A percentile compares a stretch with the other conserved stretches of the same genome.
Evolutionary conservation across 2,113 vertebrate species (phyloP).

Genomic region (Pterocles gutturalis): DNA sequence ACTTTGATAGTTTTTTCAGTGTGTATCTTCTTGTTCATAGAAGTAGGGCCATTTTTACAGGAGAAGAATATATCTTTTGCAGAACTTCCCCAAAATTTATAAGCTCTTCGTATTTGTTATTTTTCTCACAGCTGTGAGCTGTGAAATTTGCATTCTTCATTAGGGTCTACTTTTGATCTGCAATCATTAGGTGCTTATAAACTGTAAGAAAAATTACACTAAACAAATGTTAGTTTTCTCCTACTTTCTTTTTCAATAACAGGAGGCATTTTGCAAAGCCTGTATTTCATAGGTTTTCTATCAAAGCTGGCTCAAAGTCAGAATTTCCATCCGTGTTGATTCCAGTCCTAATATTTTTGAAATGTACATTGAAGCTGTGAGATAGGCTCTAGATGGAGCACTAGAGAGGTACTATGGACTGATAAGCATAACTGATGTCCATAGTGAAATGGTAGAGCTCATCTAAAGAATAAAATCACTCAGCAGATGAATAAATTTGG

Average conservation of each 20-base stretch:
- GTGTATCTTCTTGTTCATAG: background rate
- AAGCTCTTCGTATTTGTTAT: background rate
- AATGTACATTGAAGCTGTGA: background rate
- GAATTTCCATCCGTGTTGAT: background rate
- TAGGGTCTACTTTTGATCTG: background rate
- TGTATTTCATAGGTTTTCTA: background rate
- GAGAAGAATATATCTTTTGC: background rate
- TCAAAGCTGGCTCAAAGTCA: background rate
- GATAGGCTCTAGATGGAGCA: background rate
- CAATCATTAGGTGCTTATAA: background rate
- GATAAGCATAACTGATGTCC: background rate
- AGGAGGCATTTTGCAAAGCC: background rate
- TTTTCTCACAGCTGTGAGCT: background rate
- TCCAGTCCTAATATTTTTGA: background rate
- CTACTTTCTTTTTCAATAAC: background rate
- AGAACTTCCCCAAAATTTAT: background rate
- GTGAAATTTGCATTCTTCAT: background rate
- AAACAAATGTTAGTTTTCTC: background rate
- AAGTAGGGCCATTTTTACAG: background rate
- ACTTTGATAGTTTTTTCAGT: background rate
- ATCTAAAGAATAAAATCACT: background rate
- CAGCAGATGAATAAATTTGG: background rate
- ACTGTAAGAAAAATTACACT: background rate
- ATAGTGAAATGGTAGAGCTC: background rate
- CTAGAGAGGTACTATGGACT: background rate